Evolutionary conservation across 1,140 invertebrate genomes (phyloP), one percentile per base, ranked within the genome.

Genomic region (Pseudomyrmex cubaensis): DNA sequence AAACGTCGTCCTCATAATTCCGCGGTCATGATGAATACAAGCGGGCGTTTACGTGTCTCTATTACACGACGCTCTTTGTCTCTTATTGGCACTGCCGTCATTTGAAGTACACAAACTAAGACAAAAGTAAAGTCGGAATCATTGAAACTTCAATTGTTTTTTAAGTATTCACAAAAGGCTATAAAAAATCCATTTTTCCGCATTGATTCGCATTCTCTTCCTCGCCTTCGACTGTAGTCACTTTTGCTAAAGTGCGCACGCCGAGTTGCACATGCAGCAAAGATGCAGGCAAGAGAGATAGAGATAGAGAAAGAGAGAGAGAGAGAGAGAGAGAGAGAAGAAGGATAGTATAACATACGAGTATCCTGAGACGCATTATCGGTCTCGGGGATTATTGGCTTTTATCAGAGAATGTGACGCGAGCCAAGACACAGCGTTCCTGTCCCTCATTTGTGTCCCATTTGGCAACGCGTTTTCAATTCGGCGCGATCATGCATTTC

Each of bases 391-490:
- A 92, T 91, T 91, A 92, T 92, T 92, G 90, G 87, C 90, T 91
- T 91, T 92, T 91, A 92, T 90, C 90, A 84, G 84, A 89, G 82
- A 73, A 82, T 50, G 78, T 56, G 83, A 63, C 84, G 85, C 89
- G 90, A 85, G 90, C 90, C 90, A 91, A 91, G 90, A 85, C 84
- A 70, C 82, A 73, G 83, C 82, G 46, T 84, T 86, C 66, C 63
- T 85, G 54, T 87, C 82, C 22, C 75, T 88, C 89, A 85, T 90
- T 91, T 90, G 90, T 90, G 89, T 92, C 90, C 91, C 87, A 91
- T 92, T 92, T 92, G 91, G 91, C 91, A 91, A 67, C 52, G 85
- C 52, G 82, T 59, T 91, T 91, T 91, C 90, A 91, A 91, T 92
- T 89, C 86, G 80, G 20, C 72, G 48, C 83, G 52, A 13, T 63